Evolutionary conservation across 2,888 invertebrate genomes (phyloP).

Genomic region (Digitonthophagus gazella): DNA sequence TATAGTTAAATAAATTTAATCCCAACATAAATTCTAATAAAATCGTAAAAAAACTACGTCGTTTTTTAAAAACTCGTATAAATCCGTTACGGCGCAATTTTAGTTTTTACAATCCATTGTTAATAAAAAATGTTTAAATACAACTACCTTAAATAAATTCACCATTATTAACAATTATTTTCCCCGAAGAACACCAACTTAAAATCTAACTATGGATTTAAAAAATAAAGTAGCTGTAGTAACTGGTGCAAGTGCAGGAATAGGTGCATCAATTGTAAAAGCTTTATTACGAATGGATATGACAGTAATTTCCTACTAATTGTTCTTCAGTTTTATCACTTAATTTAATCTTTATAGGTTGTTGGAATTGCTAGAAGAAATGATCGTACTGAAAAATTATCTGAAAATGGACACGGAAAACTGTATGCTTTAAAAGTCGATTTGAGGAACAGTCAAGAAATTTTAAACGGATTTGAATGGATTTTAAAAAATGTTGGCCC

Average conservation of each 20-base stretch:
- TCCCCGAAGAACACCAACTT: too few relatives aligned
- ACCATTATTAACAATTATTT: too few relatives aligned
- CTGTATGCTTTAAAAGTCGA: slow-evolving; percentile 31
- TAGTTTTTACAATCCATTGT: too few relatives aligned
- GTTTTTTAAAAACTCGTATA: too few relatives aligned
- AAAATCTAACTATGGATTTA: background rate
- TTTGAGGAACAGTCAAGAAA: slow-evolving; percentile 33
- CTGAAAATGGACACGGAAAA: slow-evolving; percentile 1
- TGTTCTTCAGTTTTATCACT: background rate
- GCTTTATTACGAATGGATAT: background rate
- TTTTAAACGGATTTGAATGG: slow-evolving; percentile 32
- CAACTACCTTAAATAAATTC: too few relatives aligned
- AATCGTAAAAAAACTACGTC: too few relatives aligned
- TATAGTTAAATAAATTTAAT: too few relatives aligned
- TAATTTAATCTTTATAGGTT: slow-evolving; percentile 43
- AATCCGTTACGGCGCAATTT: too few relatives aligned
- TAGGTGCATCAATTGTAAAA: background rate
- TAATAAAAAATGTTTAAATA: too few relatives aligned
- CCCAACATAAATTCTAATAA: too few relatives aligned
- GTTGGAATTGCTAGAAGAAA: slow-evolving; percentile 24
- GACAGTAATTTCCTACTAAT: slow-evolving; percentile 6
- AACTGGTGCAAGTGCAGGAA: slow-evolving; percentile 4
- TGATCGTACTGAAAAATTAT: slow-evolving; percentile 20
- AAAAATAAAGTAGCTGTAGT: slow-evolving; percentile 10
- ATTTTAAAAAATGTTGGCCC: slow-evolving; percentile 33